Evolutionary conservation across 2,888 invertebrate genomes (phyloP).

Genomic region (Rutpela maculata): DNA sequence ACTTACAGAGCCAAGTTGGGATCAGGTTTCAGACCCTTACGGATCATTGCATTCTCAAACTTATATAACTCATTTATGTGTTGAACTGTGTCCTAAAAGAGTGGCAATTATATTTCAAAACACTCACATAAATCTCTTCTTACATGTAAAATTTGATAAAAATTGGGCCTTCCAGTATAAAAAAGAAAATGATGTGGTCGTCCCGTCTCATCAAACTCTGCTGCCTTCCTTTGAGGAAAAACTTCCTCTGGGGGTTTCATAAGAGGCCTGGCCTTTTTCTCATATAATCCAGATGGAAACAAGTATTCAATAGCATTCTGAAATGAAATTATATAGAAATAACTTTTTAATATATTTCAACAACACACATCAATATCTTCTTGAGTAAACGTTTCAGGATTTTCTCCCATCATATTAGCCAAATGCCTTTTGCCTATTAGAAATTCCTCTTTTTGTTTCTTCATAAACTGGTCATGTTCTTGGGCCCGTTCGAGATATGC

Average conservation of each 20-base stretch:
- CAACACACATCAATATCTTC: slow-evolving; percentile 88
- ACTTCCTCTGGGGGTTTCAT: slow-evolving; percentile 93
- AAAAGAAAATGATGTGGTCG: slow-evolving; percentile 94
- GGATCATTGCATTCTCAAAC: slow-evolving; percentile 83
- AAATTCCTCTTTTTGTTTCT: slow-evolving; percentile 85
- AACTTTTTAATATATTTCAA: slow-evolving; percentile 1
- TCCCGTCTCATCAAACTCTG: slow-evolving; percentile 93
- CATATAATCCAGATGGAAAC: slow-evolving; percentile 95
- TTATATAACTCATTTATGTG: slow-evolving; percentile 81
- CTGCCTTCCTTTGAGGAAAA: slow-evolving; percentile 89
- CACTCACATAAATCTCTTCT: slow-evolving; percentile 64
- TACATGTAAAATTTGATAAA: slow-evolving; percentile 88
- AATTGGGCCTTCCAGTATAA: slow-evolving; percentile 93
- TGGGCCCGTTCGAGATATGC: slow-evolving; percentile 89
- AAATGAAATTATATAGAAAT: slow-evolving; percentile 54
- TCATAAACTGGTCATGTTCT: slow-evolving; percentile 90
- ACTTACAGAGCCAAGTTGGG: slow-evolving; percentile 78
- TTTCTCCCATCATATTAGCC: slow-evolving; percentile 99
- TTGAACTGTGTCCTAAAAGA: slow-evolving; percentile 80
- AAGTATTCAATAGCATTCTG: slow-evolving; percentile 93
- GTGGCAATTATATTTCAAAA: slow-evolving; percentile 45
- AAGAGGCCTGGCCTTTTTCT: slow-evolving; percentile 88
- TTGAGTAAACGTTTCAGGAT: slow-evolving; percentile 92
- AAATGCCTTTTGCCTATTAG: slow-evolving; percentile 95
- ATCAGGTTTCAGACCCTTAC: slow-evolving; percentile 79